Evolutionary conservation across 2,113 vertebrate species (phyloP).

Genomic region (Halcyon malimbica): DNA sequence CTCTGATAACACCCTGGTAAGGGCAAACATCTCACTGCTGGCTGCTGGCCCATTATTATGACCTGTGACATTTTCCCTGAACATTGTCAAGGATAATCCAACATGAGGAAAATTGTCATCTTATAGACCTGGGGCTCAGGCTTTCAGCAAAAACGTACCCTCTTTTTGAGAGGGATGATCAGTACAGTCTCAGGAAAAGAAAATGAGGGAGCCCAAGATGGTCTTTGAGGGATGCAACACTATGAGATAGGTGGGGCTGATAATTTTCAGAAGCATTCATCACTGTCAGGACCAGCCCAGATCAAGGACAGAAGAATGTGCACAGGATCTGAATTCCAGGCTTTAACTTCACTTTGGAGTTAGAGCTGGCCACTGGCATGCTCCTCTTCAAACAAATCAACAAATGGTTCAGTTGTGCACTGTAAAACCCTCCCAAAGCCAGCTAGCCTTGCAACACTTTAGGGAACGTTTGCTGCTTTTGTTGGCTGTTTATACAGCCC

Average conservation of each 20-base stretch:
- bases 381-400: neutral
- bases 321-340: neutral
- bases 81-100: conserved; percentile 51
- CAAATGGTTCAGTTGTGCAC: neutral
- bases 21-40: conserved; percentile 6
- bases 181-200: neutral
- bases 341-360: neutral
- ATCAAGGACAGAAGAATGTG: neutral
- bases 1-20: neutral
- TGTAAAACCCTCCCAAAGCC: neutral
- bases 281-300: neutral
- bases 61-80: conserved; percentile 42
- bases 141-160: conserved; percentile 8
- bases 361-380: neutral
- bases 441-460: neutral
- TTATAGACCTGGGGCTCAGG: neutral
- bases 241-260: neutral
- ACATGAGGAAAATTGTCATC: conserved; percentile 24
- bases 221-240: neutral
- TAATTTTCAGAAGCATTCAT: neutral
- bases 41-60: conserved; percentile 22
- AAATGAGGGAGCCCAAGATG: neutral
- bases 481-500: neutral
- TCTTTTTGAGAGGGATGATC: neutral
- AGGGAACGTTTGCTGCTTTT: neutral